A percentile compares a stretch with the other conserved stretches of the same genome.
These are phyloP conservation scores for Pseudomyrmex cubaensis DNA, from an alignment of 1,140 invertebrate genomes.

Conservation along the genomic window DNA sequence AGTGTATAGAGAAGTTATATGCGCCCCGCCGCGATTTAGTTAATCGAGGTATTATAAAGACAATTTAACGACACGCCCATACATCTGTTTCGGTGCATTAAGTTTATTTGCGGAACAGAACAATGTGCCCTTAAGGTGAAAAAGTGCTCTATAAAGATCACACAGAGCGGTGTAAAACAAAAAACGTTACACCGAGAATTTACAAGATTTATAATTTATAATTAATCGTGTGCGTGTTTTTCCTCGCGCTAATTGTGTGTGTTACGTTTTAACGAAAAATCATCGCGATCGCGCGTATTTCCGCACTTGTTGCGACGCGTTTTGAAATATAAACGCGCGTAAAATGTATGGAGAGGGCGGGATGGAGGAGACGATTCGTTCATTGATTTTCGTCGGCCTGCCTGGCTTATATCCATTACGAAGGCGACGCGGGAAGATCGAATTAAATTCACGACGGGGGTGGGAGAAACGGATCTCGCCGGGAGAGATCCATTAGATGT, in stretches of 20 bases:
- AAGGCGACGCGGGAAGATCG: neutral
- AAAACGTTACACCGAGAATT: neutral
- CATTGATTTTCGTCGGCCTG: conserved; percentile 41
- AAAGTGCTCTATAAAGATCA: too few relatives aligned
- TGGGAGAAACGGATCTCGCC: conserved; percentile 30
- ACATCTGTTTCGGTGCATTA: neutral
- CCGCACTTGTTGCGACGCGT: too few relatives aligned
- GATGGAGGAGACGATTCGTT: neutral
- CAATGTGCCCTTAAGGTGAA: too few relatives aligned
- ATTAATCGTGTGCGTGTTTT: conserved; percentile 13
- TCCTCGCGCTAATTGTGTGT: neutral
- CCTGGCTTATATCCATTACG: conserved; percentile 41
- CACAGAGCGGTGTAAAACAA: neutral
- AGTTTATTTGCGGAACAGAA: neutral
- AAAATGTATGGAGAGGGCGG: neutral
- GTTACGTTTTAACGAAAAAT: conserved; percentile 24
- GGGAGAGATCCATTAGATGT: conserved; percentile 65
- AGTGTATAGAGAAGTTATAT: conserved; percentile 34
- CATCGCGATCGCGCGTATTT: neutral
- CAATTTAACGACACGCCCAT: too few relatives aligned
- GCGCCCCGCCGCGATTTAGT: conserved; percentile 10
- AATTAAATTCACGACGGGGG: conserved; percentile 54
- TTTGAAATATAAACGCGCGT: neutral
- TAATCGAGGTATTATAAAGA: conserved; percentile 1
- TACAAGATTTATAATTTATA: neutral